These are phyloP conservation scores for Hydropsyche tenuis DNA, from an alignment of 1,140 invertebrate genomes.

Conservation along the genomic window DNA sequence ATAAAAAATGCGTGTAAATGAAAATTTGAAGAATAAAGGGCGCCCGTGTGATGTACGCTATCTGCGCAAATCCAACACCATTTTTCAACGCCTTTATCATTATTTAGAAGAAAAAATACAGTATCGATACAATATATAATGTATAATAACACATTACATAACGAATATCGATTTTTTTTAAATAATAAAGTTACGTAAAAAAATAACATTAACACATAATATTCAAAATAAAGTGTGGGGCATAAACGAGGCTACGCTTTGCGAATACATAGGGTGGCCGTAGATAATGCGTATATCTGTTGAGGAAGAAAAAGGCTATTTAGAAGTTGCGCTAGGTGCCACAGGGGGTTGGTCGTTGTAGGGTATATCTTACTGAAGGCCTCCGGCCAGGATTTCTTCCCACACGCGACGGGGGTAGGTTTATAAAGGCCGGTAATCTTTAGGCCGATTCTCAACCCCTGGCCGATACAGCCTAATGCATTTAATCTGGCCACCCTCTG, in stretches of 20 bases:
- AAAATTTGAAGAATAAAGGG: too few species aligned
- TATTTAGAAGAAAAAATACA: not conserved
- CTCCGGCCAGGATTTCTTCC: constrained; percentile 22
- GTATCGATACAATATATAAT: too few species aligned
- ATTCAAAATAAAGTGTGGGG: too few species aligned
- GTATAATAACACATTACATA: too few species aligned
- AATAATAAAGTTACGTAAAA: too few species aligned
- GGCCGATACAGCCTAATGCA: constrained; percentile 35
- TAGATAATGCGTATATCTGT: constrained; percentile 24
- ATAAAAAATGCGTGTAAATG: too few species aligned
- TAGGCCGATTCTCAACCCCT: constrained; percentile 35
- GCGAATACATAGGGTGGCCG: not conserved
- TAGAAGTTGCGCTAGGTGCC: constrained; percentile 23
- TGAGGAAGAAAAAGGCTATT: constrained; percentile 30
- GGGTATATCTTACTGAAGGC: not conserved
- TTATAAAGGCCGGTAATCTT: constrained; percentile 43
- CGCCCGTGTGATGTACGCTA: too few species aligned
- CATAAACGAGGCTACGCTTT: too few species aligned
- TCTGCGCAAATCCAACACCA: not conserved
- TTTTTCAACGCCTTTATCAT: not conserved
- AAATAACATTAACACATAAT: too few species aligned
- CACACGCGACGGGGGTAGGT: constrained; percentile 27
- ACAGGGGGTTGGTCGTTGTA: not conserved
- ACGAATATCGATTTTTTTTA: too few species aligned
- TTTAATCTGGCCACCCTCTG: constrained; percentile 44